Evolutionary conservation across 2,888 invertebrate species (phyloP).

Genomic region (Xestia sexstrigata): DNA sequence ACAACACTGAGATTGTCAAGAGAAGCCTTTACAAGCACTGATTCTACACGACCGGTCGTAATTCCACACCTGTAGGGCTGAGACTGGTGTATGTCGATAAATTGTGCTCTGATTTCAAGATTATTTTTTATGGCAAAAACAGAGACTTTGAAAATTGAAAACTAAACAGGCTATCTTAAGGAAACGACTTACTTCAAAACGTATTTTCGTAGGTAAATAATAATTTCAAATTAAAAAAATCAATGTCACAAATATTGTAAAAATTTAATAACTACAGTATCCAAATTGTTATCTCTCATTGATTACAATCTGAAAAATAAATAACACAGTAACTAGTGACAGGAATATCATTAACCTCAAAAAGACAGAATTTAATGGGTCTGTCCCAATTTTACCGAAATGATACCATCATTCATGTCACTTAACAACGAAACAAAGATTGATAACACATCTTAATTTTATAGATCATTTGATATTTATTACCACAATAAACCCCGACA

Average conservation of each 20-base stretch:
- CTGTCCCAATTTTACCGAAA: slow-evolving; percentile 16
- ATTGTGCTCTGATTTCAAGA: background rate
- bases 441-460: slow-evolving; percentile 65
- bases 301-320: background rate
- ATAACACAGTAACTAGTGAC: background rate
- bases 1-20: slow-evolving; percentile 66
- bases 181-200: background rate
- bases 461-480: slow-evolving; percentile 70
- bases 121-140: background rate
- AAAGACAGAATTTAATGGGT: slow-evolving; percentile 19
- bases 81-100: slow-evolving; percentile 68
- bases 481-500: slow-evolving; percentile 64
- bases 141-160: background rate
- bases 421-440: slow-evolving; percentile 57
- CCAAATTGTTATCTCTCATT: background rate
- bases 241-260: background rate
- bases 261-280: background rate
- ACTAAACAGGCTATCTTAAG: background rate
- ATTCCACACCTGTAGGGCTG: slow-evolving; percentile 82
- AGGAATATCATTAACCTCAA: slow-evolving; percentile 5
- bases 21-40: slow-evolving; percentile 84
- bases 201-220: background rate
- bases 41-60: slow-evolving; percentile 83
- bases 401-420: slow-evolving; percentile 27
- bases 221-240: background rate